phyloP scores from a whole-genome alignment of 2,888 invertebrate species.

The Microchrysa polita region DNA sequence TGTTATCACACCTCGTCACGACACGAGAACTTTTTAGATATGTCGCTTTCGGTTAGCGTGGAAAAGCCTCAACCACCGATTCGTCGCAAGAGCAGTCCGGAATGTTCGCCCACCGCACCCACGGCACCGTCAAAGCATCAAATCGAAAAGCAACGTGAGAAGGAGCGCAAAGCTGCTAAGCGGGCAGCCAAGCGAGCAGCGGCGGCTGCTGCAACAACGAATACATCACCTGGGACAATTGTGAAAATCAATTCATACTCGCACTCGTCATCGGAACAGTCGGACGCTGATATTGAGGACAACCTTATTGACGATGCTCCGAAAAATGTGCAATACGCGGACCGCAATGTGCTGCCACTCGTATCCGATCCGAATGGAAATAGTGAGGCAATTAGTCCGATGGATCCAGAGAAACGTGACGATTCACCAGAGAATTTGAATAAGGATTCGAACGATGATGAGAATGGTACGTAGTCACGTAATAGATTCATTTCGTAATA shows the following conservation, averaged over 20 bases:
- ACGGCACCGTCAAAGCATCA: constrained; percentile 68
- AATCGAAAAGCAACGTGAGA: constrained; percentile 69
- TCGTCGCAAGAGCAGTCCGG: constrained; percentile 65
- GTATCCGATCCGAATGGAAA: constrained; percentile 61
- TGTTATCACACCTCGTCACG: constrained; percentile 88
- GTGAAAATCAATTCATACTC: constrained; percentile 63
- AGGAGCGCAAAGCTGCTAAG: constrained; percentile 64
- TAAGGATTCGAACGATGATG: constrained; percentile 68
- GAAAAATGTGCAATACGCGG: constrained; percentile 49
- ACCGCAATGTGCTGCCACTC: constrained; percentile 45
- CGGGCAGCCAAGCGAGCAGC: constrained; percentile 55
- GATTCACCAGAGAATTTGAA: constrained; percentile 69
- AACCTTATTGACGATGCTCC: constrained; percentile 71
- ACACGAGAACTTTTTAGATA: constrained; percentile 92
- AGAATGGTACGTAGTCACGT: constrained; percentile 61
- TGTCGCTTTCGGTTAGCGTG: constrained; percentile 88
- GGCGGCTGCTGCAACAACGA: not conserved
- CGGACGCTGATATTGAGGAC: constrained; percentile 85
- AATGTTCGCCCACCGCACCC: constrained; percentile 51
- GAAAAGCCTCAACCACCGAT: constrained; percentile 79
- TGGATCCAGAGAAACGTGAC: constrained; percentile 66
- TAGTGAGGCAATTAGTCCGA: constrained; percentile 54
- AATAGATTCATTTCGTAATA: not conserved
- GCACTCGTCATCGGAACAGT: constrained; percentile 72
- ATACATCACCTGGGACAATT: constrained; percentile 37